Evolutionary conservation across 2,113 vertebrate genomes (phyloP), one percentile per base, ranked within the genome.

Genomic region (Chamaetylas fuelleborni): DNA sequence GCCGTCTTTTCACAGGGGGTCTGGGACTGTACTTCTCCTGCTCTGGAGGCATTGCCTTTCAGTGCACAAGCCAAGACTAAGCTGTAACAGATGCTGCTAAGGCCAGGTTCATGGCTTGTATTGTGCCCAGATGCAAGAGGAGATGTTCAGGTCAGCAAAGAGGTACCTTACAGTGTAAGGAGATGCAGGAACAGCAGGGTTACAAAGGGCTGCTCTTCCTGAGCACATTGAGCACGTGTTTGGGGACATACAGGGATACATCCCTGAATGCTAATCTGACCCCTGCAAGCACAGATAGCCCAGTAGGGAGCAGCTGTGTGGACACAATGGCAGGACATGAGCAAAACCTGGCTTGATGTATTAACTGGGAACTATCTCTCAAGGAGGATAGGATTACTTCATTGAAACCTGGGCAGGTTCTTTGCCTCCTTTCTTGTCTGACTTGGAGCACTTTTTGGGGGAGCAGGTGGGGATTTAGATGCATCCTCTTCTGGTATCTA

Each of bases 41-140:
- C 78, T 76, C 66, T 88, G 71, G 45, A 94, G 81, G 45, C 42
- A n/a, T 62, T 66, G 38, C 17, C 28, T 82, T 77, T 80, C 53
- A 28, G 64, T 31, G 34, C 56, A 62, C 11, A 50, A 73, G 47
- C 81, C 47, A 73, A 90, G 50, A 88, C 53, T 65, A 45, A 82
- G 42, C 48, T 73, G 22, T 76, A 56, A 54, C 34, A 84, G 72
- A 34, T 67, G 54, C 56, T 86, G 24, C 53, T 62, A 9, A 60
- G 14, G 51, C 69, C 45, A 67, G 45, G 56, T 66, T 72, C 2
- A 0, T 90, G 67, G 29, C 54, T 90, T 9, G 3, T 7, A 3
- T 19, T 56, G 43, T 57, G 62, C 25, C 42, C 40, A 65, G 47
- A 56, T 72, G 60, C 56, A 77, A 73, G 79, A 65, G 31, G 53